Conservation (phyloP, 2,113 vertebrate genomes). For the Furnarius figulus region DNA sequence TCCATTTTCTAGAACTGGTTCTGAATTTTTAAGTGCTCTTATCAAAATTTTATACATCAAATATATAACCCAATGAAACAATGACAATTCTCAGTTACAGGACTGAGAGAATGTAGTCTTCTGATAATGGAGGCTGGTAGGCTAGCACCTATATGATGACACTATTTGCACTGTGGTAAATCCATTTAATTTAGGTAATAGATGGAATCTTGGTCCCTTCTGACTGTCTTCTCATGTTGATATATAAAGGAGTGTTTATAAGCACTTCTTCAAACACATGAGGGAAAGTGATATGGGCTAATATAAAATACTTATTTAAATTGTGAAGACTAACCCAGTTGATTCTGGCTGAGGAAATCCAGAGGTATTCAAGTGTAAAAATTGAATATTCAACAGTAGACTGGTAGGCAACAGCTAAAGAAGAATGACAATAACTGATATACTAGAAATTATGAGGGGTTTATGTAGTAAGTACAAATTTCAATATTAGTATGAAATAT, state of each 20-base stretch:
- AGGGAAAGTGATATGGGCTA: not conserved
- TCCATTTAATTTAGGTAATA: not conserved
- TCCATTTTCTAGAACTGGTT: not conserved
- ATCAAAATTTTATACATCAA: not conserved
- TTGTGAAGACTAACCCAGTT: not conserved
- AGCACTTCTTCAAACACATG: not conserved
- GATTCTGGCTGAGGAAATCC: not conserved
- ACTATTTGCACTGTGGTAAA: not conserved
- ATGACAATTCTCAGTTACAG: not conserved
- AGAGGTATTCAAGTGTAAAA: not conserved
- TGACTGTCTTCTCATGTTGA: not conserved
- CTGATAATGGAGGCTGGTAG: not conserved
- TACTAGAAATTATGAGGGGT: fast-evolving
- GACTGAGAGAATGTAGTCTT: not conserved
- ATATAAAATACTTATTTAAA: not conserved
- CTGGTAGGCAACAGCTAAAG: not conserved
- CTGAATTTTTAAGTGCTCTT: not conserved
- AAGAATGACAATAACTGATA: not conserved
- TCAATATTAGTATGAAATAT: not conserved
- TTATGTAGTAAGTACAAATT: not conserved
- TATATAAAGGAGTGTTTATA: not conserved
- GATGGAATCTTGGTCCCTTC: not conserved
- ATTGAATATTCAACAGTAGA: not conserved
- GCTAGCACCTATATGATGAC: fast-evolving
- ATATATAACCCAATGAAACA: not conserved